These are phyloP conservation scores for Micrastur ruficollis DNA, from an alignment of 2,797 vertebrate species.

Conservation along the genomic window DNA sequence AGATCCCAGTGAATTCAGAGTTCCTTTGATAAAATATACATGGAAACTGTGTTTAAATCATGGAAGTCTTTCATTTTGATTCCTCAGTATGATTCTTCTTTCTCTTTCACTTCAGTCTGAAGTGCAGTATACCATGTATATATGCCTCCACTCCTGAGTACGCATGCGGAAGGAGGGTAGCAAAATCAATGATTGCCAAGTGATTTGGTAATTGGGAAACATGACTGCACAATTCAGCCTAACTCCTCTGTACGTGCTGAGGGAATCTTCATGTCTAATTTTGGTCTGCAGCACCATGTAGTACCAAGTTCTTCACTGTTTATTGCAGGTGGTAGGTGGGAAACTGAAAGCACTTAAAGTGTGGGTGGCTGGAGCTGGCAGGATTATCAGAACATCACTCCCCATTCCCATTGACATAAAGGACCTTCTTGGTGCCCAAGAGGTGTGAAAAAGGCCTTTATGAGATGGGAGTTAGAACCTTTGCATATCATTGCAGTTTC, in stretches of 20 bases:
- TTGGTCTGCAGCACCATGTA: neutral
- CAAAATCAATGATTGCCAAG: neutral
- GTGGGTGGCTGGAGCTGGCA: neutral
- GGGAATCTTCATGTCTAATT: neutral
- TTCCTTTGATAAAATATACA: neutral
- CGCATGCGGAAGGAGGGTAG: neutral
- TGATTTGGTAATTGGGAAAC: neutral
- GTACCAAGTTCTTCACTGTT: neutral
- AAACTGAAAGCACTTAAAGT: neutral
- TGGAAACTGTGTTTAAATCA: neutral
- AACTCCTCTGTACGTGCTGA: neutral
- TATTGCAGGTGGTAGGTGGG: neutral
- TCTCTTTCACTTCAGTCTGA: neutral
- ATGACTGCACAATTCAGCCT: neutral
- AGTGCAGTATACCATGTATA: accelerated
- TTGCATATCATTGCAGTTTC: neutral
- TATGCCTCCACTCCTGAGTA: neutral
- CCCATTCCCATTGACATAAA: neutral
- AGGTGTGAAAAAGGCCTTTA: neutral
- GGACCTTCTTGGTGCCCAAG: neutral
- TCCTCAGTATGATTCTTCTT: neutral
- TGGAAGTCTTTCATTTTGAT: neutral
- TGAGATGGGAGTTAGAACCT: neutral
- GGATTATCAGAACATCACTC: neutral
- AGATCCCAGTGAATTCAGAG: neutral